Conservation (phyloP, 2,113 vertebrate species). For the Chinchilla lanigera region DNA sequence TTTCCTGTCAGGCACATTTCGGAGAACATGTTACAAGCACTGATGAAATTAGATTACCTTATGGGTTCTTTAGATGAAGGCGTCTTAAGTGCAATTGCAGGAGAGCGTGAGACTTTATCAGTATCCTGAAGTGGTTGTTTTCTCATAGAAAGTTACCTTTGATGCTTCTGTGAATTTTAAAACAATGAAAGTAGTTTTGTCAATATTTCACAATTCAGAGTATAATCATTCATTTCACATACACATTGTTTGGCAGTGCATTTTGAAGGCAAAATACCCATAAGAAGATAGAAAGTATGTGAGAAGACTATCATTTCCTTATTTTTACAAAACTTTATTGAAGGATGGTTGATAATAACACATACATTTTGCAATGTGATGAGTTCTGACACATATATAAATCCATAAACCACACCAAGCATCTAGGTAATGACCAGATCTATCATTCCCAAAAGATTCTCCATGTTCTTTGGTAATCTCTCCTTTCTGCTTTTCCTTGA, state of each 20-base stretch:
- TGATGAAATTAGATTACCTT: neutral
- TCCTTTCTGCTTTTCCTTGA: neutral
- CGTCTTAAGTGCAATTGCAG: neutral
- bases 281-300: neutral
- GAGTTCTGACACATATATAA: neutral
- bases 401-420: neutral
- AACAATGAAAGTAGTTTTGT: neutral
- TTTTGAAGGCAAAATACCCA: conserved; percentile 5
- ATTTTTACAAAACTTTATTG: neutral
- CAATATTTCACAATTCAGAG: neutral
- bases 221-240: neutral
- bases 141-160: neutral
- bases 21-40: neutral
- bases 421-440: neutral
- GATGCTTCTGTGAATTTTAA: conserved; percentile 10
- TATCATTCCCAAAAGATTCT: neutral
- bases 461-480: neutral
- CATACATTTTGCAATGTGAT: neutral
- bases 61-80: neutral
- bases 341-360: neutral
- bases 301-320: neutral
- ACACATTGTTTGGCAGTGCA: neutral
- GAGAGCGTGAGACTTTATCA: neutral
- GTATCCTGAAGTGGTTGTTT: neutral
- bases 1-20: neutral